Evolutionary conservation across 2,888 invertebrate species (phyloP).

Genomic region (Diogma glabrata): DNA sequence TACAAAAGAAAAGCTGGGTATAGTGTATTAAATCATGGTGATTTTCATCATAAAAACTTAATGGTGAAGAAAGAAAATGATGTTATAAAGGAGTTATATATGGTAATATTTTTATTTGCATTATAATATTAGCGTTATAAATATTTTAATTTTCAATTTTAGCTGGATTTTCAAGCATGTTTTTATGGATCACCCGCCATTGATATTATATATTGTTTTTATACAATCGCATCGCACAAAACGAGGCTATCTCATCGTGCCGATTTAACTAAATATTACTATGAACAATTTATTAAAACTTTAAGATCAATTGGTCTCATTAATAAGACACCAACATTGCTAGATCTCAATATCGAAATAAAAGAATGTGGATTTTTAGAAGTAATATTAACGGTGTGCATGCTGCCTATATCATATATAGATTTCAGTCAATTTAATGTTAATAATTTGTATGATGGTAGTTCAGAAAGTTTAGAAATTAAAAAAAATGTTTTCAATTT

Average conservation of each 20-base stretch:
- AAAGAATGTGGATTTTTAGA: constrained; percentile 14
- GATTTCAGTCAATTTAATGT: constrained; percentile 1
- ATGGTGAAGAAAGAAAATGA: constrained; percentile 27
- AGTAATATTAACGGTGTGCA: constrained; percentile 12
- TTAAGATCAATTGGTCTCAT: constrained; percentile 10
- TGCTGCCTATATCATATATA: constrained; percentile 6
- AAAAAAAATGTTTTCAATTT: background rate
- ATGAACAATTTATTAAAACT: constrained; percentile 8
- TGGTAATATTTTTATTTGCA: too few species aligned
- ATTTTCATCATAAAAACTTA: constrained; percentile 35
- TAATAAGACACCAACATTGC: constrained; percentile 7
- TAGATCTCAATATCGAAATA: constrained; percentile 14
- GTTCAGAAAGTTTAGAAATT: constrained; percentile 6
- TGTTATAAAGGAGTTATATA: background rate
- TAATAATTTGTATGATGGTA: background rate
- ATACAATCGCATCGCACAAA: constrained; percentile 13
- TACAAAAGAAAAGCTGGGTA: constrained; percentile 19
- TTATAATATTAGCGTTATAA: too few species aligned
- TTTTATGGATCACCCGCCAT: constrained; percentile 15
- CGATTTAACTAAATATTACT: constrained; percentile 12
- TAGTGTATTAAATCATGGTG: constrained; percentile 34
- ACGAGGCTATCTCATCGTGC: constrained; percentile 7
- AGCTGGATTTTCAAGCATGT: constrained; percentile 14
- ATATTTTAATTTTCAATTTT: too few species aligned
- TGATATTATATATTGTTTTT: constrained; percentile 13